A percentile compares a stretch with the other conserved stretches of the same genome.
These are phyloP conservation scores for Tringa solitaria DNA, from an alignment of 2,113 vertebrate species.

Conservation along the genomic window DNA sequence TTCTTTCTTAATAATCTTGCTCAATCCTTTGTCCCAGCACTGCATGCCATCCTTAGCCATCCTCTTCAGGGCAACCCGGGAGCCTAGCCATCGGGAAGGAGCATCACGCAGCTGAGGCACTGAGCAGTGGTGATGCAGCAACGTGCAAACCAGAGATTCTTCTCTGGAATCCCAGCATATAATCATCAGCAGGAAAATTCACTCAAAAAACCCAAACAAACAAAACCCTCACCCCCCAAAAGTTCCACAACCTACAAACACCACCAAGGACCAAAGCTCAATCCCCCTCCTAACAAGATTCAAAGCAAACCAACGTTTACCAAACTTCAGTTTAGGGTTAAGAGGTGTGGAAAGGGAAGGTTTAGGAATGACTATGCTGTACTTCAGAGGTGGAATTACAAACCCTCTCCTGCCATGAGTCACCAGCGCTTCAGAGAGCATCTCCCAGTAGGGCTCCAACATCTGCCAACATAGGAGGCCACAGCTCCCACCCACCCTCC, in stretches of 20 bases:
- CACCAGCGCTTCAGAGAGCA: neutral
- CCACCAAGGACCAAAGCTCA: neutral
- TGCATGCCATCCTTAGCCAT: neutral
- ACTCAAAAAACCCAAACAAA: neutral
- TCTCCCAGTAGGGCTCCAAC: neutral
- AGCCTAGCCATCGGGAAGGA: neutral
- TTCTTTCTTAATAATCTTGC: neutral
- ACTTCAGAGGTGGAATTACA: neutral
- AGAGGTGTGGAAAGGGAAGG: neutral
- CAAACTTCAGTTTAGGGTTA: neutral
- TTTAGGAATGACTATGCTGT: neutral
- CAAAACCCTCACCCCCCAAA: accelerated
- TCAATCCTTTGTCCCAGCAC: neutral
- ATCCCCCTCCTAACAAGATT: neutral
- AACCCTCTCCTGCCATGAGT: neutral
- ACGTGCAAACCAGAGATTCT: neutral
- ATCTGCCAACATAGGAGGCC: neutral
- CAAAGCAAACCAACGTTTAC: neutral
- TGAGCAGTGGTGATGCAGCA: neutral
- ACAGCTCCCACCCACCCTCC: neutral
- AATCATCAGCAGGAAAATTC: neutral
- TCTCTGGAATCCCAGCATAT: neutral
- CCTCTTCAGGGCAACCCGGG: neutral
- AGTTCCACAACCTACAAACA: neutral
- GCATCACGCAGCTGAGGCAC: neutral